A percentile compares a stretch with the other conserved stretches of the same genome.
phyloP scores from a whole-genome alignment of 2,113 vertebrate species.

The Sceloporus tristichus region DNA sequence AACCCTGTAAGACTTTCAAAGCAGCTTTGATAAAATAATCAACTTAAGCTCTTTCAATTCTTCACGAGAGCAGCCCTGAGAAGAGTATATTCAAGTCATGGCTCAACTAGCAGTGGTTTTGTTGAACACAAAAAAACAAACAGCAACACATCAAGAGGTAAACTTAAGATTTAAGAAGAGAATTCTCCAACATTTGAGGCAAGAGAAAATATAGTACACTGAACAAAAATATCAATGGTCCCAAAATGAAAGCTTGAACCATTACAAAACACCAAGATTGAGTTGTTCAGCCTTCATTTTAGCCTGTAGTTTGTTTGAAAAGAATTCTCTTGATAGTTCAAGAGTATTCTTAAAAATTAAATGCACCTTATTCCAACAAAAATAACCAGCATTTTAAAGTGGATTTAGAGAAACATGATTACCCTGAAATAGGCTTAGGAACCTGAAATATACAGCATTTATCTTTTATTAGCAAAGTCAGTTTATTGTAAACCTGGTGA shows the following conservation, averaged over 20 bases:
- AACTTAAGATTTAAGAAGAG: conserved; percentile 67
- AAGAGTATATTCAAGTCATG: conserved; percentile 76
- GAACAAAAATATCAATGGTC: conserved; percentile 57
- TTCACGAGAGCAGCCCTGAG: conserved; percentile 82
- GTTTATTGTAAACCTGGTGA: conserved; percentile 59
- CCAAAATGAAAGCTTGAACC: conserved; percentile 47
- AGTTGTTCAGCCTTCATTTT: conserved; percentile 59
- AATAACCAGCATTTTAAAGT: conserved; percentile 29
- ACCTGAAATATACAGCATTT: conserved; percentile 56
- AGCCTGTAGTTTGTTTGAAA: conserved; percentile 56
- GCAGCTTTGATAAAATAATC: conserved; percentile 73
- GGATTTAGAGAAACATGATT: conserved; percentile 36
- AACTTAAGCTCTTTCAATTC: conserved; percentile 72
- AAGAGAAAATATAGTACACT: conserved; percentile 77
- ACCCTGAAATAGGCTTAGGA: conserved; percentile 38
- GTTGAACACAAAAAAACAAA: conserved; percentile 60
- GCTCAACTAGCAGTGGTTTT: conserved; percentile 79
- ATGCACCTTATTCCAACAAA: conserved; percentile 44
- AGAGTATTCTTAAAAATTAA: conserved; percentile 47
- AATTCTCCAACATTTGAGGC: conserved; percentile 73
- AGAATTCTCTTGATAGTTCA: conserved; percentile 11
- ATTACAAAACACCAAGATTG: conserved; percentile 54
- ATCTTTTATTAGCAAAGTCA: conserved; percentile 50
- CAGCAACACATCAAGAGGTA: conserved; percentile 71
- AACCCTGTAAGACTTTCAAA: conserved; percentile 73